phyloP scores from a whole-genome alignment of 2,797 vertebrate species.

The Cryptoprocta ferox region DNA sequence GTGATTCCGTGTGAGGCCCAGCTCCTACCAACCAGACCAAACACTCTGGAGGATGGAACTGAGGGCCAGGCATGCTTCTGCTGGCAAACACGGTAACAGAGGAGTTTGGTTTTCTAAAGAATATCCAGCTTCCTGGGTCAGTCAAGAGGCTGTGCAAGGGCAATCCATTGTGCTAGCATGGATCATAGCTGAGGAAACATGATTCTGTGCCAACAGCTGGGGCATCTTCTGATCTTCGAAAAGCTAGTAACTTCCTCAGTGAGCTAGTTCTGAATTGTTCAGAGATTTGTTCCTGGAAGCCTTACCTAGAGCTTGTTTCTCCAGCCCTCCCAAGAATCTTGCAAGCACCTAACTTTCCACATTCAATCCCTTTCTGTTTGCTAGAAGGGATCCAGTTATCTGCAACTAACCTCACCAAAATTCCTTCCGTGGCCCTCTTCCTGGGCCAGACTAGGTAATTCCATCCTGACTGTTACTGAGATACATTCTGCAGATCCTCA shows the following conservation, averaged over 20 bases:
- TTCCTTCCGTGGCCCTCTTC: neutral
- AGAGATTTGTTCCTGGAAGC: neutral
- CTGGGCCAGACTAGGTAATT: conserved; percentile 38
- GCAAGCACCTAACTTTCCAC: neutral
- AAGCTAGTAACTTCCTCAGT: neutral
- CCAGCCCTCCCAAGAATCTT: neutral
- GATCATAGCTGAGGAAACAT: neutral
- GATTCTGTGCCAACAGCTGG: neutral
- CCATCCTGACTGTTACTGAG: conserved; percentile 50
- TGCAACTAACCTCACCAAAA: neutral
- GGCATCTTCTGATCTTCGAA: neutral
- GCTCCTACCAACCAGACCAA: neutral
- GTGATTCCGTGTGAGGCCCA: neutral
- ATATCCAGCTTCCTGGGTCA: neutral
- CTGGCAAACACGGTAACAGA: neutral
- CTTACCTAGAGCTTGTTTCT: neutral
- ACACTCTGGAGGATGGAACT: neutral
- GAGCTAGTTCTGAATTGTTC: neutral
- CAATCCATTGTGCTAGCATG: neutral
- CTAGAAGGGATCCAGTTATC: conserved; percentile 13
- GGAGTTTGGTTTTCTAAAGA: neutral
- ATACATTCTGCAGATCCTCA: conserved; percentile 66
- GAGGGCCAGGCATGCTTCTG: neutral
- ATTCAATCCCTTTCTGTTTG: neutral
- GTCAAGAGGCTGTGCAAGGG: neutral